Conservation (phyloP, 2,888 invertebrate species). For the Drosophila atripex region DNA sequence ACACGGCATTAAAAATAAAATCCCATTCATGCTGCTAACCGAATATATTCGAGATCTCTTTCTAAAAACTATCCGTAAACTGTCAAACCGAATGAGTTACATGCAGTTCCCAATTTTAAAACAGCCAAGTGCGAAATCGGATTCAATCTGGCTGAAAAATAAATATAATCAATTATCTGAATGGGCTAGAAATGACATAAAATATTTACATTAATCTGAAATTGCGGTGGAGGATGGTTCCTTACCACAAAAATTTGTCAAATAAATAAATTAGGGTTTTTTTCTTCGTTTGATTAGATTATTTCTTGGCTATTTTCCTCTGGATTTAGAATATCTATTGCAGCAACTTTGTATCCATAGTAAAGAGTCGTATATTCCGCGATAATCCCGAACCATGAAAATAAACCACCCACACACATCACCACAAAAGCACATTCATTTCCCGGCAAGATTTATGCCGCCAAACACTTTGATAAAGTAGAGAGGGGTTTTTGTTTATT, state of each 20-base stretch:
- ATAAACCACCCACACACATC: conserved; percentile 36
- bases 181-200: neutral
- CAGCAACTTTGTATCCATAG: conserved; percentile 15
- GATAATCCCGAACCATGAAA: conserved; percentile 40
- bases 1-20: conserved; percentile 34
- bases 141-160: neutral
- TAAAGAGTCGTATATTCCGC: conserved; percentile 15
- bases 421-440: conserved; percentile 20
- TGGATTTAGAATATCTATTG: neutral
- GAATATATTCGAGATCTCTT: conserved; percentile 16
- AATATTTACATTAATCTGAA: conserved; percentile 2
- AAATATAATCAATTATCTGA: conserved; percentile 23
- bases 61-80: conserved; percentile 9
- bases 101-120: conserved; percentile 17
- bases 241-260: conserved; percentile 14
- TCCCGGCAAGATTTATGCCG: conserved; percentile 47
- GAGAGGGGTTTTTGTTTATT: conserved; percentile 46
- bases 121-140: conserved; percentile 1
- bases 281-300: conserved; percentile 5
- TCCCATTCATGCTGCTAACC: conserved; percentile 38
- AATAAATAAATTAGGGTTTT: neutral
- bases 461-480: conserved; percentile 34
- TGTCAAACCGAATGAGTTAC: conserved; percentile 25
- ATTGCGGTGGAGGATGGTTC: neutral
- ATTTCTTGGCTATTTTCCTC: neutral